phyloP scores from a whole-genome alignment of 2,113 vertebrate genomes.

The Eudorcas thomsonii region DNA sequence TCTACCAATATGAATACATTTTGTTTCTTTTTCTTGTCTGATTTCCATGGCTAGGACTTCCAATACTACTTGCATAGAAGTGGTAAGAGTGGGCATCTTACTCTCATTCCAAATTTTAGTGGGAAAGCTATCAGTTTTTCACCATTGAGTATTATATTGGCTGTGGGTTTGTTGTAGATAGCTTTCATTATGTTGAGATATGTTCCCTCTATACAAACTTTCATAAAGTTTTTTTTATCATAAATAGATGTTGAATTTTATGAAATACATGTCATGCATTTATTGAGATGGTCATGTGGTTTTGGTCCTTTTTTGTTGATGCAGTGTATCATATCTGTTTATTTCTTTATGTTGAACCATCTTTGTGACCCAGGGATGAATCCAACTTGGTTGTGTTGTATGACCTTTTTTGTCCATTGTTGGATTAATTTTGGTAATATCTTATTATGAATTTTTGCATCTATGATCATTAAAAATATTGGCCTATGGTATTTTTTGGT shows the following conservation, averaged over 20 bases:
- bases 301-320: neutral
- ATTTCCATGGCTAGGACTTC: neutral
- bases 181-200: neutral
- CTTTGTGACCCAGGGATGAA: neutral
- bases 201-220: neutral
- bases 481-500: neutral
- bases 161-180: neutral
- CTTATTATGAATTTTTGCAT: neutral
- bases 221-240: neutral
- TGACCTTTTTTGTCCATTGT: neutral
- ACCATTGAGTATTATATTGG: neutral
- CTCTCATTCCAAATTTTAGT: neutral
- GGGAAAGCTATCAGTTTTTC: neutral
- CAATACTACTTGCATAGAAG: neutral
- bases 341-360: neutral
- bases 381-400: neutral
- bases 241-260: neutral
- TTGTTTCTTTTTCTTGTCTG: neutral
- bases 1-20: neutral
- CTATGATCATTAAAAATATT: neutral
- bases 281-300: neutral
- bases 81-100: neutral
- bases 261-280: neutral
- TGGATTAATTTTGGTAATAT: neutral
- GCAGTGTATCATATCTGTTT: neutral